These are phyloP conservation scores for Pogonomyrmex barbatus DNA, from an alignment of 1,140 invertebrate genomes.

Conservation along the genomic window DNA sequence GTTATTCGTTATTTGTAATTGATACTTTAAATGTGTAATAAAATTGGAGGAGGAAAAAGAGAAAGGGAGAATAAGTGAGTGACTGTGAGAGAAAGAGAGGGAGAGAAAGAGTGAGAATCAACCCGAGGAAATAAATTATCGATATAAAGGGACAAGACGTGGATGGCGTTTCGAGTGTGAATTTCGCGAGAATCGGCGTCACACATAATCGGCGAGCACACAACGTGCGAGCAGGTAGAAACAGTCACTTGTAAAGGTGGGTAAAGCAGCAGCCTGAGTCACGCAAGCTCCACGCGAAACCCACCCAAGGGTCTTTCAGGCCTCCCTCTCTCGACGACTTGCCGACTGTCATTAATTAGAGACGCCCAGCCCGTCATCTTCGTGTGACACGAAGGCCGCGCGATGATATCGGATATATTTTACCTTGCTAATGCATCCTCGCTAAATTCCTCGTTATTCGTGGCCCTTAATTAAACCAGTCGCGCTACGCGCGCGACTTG, in stretches of 20 bases:
- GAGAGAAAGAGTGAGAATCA: background rate
- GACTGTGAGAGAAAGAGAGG: background rate
- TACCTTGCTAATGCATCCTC: conserved; percentile 11
- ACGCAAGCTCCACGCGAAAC: conserved; percentile 67
- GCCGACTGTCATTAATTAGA: conserved; percentile 72
- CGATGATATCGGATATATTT: conserved; percentile 38
- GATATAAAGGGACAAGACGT: conserved; percentile 2
- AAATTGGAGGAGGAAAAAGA: too few species aligned
- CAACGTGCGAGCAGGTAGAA: conserved; percentile 50
- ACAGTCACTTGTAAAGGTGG: conserved; percentile 56
- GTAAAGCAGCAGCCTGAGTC: conserved; percentile 65
- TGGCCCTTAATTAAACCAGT: background rate
- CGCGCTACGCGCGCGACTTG: background rate
- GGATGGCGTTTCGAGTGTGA: background rate
- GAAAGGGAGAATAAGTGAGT: background rate
- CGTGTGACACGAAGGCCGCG: conserved; percentile 38
- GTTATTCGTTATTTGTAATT: background rate
- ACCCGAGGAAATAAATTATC: conserved; percentile 41
- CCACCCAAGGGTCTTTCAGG: conserved; percentile 5
- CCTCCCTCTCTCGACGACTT: conserved; percentile 31
- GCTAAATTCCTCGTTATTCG: conserved; percentile 25
- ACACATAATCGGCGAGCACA: conserved; percentile 25
- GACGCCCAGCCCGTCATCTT: conserved; percentile 66
- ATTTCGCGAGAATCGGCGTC: conserved; percentile 14
- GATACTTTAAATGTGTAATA: background rate